Percentiles rank a stretch among this genome's conserved stretches.
These are phyloP conservation scores for Oncorhynchus tshawytscha DNA, from an alignment of 2,113 vertebrate genomes.

Conservation along the genomic window DNA sequence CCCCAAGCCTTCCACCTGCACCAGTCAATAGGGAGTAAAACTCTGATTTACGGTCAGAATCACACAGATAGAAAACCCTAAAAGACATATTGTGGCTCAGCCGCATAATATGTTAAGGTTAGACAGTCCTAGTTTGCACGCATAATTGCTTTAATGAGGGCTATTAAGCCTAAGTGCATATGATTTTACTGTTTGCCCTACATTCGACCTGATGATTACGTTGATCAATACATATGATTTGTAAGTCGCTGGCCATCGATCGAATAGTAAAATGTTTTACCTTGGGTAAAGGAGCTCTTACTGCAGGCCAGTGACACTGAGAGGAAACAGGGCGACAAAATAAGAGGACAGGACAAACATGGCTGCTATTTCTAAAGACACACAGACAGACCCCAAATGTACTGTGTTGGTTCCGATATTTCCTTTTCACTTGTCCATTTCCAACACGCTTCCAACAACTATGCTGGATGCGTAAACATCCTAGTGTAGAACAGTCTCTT, in stretches of 20 bases:
- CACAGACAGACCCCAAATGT: background rate
- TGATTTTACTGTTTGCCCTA: slow-evolving; percentile 89
- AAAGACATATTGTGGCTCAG: slow-evolving; percentile 60
- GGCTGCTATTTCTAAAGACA: background rate
- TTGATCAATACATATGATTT: slow-evolving; percentile 94
- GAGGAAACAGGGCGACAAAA: slow-evolving; percentile 62
- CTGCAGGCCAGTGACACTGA: slow-evolving; percentile 73
- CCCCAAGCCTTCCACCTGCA: slow-evolving; percentile 72
- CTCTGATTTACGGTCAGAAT: slow-evolving; percentile 76
- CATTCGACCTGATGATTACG: slow-evolving; percentile 80
- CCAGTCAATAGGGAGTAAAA: slow-evolving; percentile 68
- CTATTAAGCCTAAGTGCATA: slow-evolving; percentile 94
- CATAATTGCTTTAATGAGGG: slow-evolving; percentile 92
- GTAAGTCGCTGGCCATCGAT: slow-evolving; percentile 85
- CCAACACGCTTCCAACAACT: too few species aligned
- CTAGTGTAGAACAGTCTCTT: background rate
- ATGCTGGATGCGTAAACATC: too few species aligned
- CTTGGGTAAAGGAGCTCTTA: slow-evolving; percentile 79
- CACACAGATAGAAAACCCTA: slow-evolving; percentile 71
- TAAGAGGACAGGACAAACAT: slow-evolving; percentile 43
- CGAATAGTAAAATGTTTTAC: slow-evolving; percentile 82
- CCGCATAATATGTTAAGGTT: slow-evolving; percentile 72
- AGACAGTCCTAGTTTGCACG: slow-evolving; percentile 81
- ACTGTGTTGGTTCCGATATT: too few species aligned
- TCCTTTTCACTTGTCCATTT: too few species aligned